A percentile compares a stretch with the other conserved stretches of the same genome.
phyloP scores from a whole-genome alignment of 2,113 vertebrate genomes.

The Sardina pilchardus region DNA sequence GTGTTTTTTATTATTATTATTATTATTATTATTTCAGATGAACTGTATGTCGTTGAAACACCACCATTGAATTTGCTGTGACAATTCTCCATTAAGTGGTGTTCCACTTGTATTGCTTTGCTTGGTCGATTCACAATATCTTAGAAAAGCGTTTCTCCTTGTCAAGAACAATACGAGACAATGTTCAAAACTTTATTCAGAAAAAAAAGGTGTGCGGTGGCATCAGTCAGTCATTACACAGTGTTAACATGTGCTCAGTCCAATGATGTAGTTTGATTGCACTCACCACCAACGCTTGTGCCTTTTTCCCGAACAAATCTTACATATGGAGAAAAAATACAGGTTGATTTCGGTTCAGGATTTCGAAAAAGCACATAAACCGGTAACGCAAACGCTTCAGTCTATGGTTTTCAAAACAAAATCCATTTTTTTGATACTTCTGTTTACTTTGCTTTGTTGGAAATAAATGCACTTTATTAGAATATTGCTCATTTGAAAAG shows the following conservation, averaged over 20 bases:
- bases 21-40: neutral
- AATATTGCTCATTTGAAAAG: conserved; percentile 54
- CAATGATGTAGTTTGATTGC: conserved; percentile 51
- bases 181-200: conserved; percentile 8
- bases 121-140: conserved; percentile 44
- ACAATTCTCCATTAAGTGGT: neutral
- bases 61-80: conserved; percentile 15
- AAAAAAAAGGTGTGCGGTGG: neutral
- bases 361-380: conserved; percentile 35
- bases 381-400: conserved; percentile 13
- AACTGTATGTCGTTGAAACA: conserved; percentile 25
- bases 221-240: conserved; percentile 42
- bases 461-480: conserved; percentile 73
- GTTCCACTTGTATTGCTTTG: conserved; percentile 34
- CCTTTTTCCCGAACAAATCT: conserved; percentile 72
- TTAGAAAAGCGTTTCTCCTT: conserved; percentile 52
- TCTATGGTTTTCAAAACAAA: conserved; percentile 29
- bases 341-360: conserved; percentile 17
- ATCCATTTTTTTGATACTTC: conserved; percentile 47
- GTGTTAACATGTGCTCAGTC: conserved; percentile 54
- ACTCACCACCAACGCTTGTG: conserved; percentile 67
- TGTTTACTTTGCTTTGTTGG: conserved; percentile 51
- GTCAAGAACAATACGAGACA: conserved; percentile 16
- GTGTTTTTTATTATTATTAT: neutral
- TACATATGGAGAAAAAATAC: conserved; percentile 10